Conservation (phyloP, 2,113 vertebrate genomes). For the Apodemus sylvaticus region DNA sequence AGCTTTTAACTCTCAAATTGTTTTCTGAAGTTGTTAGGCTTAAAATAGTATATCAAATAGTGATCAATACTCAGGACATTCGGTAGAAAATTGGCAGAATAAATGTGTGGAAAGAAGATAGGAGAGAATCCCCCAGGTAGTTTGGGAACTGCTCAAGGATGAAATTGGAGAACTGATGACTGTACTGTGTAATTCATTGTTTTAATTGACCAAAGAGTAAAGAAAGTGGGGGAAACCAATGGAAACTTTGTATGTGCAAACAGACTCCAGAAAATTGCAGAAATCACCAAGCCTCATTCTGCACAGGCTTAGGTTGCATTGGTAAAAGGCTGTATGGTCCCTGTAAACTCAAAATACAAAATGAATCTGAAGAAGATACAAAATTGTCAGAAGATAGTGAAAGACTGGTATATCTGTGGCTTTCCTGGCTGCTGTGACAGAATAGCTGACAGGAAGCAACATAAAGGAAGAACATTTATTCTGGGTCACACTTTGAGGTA, state of each 20-base stretch:
- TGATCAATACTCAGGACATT: slow-evolving; percentile 63
- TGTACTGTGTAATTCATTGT: slow-evolving; percentile 51
- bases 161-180: slow-evolving; percentile 39
- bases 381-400: not conserved
- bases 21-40: slow-evolving; percentile 69
- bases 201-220: slow-evolving; percentile 10
- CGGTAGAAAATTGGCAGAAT: slow-evolving; percentile 59
- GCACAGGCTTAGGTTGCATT: not conserved
- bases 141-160: slow-evolving; percentile 54
- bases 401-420: not conserved
- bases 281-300: not conserved
- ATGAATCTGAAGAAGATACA: not conserved
- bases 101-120: slow-evolving; percentile 56
- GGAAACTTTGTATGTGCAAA: not conserved
- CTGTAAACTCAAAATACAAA: not conserved
- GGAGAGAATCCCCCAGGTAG: slow-evolving; percentile 32
- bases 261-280: not conserved
- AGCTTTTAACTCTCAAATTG: slow-evolving; percentile 59
- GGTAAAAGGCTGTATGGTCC: not conserved
- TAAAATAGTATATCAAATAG: slow-evolving; percentile 63
- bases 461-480: not conserved
- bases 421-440: not conserved
- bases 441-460: not conserved
- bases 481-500: too few relatives aligned
- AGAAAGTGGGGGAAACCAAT: not conserved